Conservation (phyloP, 1,140 invertebrate species). For the Eurosta solidaginis region DNA sequence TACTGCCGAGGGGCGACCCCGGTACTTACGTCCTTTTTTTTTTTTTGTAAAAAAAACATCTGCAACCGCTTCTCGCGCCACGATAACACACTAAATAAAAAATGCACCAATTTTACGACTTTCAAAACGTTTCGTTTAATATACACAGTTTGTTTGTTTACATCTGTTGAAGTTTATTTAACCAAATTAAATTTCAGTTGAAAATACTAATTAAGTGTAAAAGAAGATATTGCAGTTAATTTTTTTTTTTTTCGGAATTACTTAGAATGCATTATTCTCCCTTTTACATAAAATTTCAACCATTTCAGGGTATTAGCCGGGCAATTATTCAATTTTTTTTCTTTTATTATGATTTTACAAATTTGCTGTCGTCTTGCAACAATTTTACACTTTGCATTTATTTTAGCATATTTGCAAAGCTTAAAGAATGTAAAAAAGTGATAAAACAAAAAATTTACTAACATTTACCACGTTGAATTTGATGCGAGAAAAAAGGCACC, state of each 20-base stretch:
- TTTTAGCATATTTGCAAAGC: not conserved
- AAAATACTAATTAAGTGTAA: too few species aligned
- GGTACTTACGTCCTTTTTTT: not conserved
- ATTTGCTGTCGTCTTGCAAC: not conserved
- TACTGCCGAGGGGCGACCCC: too few species aligned
- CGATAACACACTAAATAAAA: too few species aligned
- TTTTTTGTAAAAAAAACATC: too few species aligned
- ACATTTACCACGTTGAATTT: too few species aligned
- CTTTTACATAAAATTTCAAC: not conserved
- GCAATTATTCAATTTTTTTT: constrained; percentile 15
- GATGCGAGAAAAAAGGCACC: too few species aligned
- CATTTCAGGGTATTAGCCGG: not conserved
- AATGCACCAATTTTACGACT: too few species aligned
- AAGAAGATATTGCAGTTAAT: not conserved
- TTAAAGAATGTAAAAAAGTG: not conserved
- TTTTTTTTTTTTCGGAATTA: not conserved
- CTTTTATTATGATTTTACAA: not conserved
- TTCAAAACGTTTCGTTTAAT: too few species aligned
- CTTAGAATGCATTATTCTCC: not conserved
- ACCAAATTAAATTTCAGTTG: too few species aligned
- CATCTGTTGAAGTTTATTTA: too few species aligned
- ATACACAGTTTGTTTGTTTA: too few species aligned
- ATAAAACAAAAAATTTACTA: not conserved
- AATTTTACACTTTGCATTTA: not conserved
- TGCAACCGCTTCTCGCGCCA: too few species aligned